These are phyloP conservation scores for Merodon equestris DNA, from an alignment of 2,888 invertebrate species.

Conservation along the genomic window DNA sequence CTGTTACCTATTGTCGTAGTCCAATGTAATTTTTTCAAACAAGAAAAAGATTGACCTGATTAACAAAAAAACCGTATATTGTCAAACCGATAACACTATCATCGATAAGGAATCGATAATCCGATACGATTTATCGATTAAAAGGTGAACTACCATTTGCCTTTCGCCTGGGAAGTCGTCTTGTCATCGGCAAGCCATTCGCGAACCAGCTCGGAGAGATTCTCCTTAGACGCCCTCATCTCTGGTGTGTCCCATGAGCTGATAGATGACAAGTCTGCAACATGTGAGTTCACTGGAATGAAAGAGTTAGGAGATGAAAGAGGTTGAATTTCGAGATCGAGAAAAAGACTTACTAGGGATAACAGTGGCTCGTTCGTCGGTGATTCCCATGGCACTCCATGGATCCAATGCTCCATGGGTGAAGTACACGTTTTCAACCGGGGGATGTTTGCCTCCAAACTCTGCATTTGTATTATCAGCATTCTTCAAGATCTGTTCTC, in stretches of 20 bases:
- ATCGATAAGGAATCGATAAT: no score
- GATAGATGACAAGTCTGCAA: slow-evolving; percentile 75
- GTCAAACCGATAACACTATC: no score
- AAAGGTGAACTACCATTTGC: background rate
- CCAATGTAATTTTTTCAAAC: no score
- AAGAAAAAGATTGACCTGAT: no score
- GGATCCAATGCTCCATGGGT: slow-evolving; percentile 81
- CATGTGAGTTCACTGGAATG: slow-evolving; percentile 72
- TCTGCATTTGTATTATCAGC: slow-evolving; percentile 78
- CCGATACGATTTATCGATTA: no score
- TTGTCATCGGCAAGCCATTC: slow-evolving; percentile 73
- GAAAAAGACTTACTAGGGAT: slow-evolving; percentile 70
- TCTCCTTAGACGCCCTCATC: slow-evolving; percentile 75
- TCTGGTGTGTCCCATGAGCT: slow-evolving; percentile 71
- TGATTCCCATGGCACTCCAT: slow-evolving; percentile 80
- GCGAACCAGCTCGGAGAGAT: slow-evolving; percentile 72
- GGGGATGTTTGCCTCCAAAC: slow-evolving; percentile 79
- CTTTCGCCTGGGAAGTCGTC: background rate
- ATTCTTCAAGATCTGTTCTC: slow-evolving; percentile 69
- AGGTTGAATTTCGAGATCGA: background rate
- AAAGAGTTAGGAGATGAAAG: background rate
- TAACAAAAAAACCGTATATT: no score
- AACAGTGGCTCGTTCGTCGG: slow-evolving; percentile 73
- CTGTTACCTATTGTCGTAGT: no score
- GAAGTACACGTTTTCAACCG: slow-evolving; percentile 80